Conservation (phyloP, 30 jellyfish, hydroid and myxozoan genomes). For the Sanderia malayensis region DNA sequence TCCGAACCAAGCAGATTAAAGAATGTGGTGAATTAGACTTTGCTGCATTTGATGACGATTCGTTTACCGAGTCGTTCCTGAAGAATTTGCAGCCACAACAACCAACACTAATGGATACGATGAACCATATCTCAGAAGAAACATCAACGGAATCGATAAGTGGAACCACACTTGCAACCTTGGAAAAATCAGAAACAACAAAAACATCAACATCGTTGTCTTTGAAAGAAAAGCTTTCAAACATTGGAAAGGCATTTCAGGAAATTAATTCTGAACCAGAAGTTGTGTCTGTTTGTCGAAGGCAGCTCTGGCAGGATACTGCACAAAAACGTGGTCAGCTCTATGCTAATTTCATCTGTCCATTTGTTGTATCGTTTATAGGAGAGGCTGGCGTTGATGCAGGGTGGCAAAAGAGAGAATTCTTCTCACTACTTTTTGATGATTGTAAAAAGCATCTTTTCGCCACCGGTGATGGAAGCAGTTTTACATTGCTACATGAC, state of each 20-base stretch:
- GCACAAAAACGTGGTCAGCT: constrained; percentile 3
- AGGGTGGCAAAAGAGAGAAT: not conserved
- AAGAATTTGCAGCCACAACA: not conserved
- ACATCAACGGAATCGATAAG: no score
- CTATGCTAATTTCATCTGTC: not conserved
- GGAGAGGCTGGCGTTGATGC: constrained; percentile 32
- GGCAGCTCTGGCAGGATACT: constrained; percentile 11
- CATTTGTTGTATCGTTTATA: constrained; percentile 2
- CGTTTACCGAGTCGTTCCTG: constrained; percentile 6
- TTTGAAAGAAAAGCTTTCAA: not conserved
- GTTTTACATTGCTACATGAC: constrained; percentile 21
- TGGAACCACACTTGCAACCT: not conserved
- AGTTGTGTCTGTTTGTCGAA: constrained; percentile 16
- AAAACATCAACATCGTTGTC: not conserved
- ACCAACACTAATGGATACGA: no score
- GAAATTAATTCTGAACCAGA: not conserved
- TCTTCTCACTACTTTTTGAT: constrained; percentile 10
- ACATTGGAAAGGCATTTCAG: not conserved
- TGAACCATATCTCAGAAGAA: no score
- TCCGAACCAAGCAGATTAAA: constrained; percentile 13
- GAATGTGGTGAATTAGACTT: constrained; percentile 8
- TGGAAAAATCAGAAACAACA: not conserved
- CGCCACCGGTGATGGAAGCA: constrained; percentile 24
- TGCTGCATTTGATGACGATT: constrained; percentile 7
- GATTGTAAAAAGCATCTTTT: constrained; percentile 21